Evolutionary conservation across 1,140 invertebrate species (phyloP).

Genomic region (Lutraria rhynchaena): DNA sequence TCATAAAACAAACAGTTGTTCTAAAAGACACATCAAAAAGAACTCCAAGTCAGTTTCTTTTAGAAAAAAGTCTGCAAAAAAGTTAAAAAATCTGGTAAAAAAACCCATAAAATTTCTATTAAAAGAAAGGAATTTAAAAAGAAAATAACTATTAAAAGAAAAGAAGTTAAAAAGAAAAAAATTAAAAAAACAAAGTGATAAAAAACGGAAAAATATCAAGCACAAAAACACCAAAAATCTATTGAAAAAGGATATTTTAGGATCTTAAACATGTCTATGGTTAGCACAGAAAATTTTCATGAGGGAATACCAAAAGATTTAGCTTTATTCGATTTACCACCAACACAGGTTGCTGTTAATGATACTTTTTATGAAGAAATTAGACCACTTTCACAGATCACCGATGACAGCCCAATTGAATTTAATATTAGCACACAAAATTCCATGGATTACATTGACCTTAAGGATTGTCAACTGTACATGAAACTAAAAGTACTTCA

Average conservation of each 20-base stretch:
- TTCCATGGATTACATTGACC: conserved; percentile 5
- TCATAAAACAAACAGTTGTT: no score
- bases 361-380: conserved; percentile 46
- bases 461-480: conserved; percentile 11
- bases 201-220: no score
- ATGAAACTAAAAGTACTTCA: conserved; percentile 27
- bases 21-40: no score
- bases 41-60: no score
- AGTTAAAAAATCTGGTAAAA: conserved; percentile 12
- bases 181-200: no score
- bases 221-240: no score
- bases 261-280: neutral
- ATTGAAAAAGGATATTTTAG: no score
- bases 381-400: conserved; percentile 29
- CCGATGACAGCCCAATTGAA: conserved; percentile 36
- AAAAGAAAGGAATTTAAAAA: neutral
- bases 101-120: neutral
- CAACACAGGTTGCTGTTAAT: conserved; percentile 38
- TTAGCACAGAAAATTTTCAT: conserved; percentile 8
- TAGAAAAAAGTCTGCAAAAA: neutral
- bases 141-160: no score
- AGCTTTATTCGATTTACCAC: conserved; percentile 37
- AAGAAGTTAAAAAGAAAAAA: no score
- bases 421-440: conserved; percentile 35
- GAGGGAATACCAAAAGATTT: conserved; percentile 41